Base-by-base conservation (phyloP, 2,113 vertebrate genomes). In the Apodemus speciosus region DNA sequence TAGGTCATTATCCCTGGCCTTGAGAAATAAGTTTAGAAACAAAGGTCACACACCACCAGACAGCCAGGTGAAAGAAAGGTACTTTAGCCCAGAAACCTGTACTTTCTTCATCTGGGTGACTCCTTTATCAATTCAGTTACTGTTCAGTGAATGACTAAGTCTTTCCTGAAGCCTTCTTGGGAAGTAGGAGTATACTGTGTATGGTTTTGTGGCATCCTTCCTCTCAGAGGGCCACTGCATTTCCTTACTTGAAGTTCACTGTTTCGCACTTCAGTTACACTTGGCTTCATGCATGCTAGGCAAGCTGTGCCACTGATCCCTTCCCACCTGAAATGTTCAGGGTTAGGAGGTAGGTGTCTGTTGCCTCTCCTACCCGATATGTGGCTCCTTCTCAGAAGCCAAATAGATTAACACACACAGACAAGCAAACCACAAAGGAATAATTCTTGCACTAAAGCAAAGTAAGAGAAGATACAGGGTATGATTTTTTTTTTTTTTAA, bases 111-210 rank as follows among this genome's bases (percentile, higher is more conserved):
- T 66, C 66, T 94, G 35, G 79, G 46, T 60, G 49, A 38, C 72
- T 95, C 60, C 51, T 95, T 85, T 62, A 68, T 93, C 71, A 91
- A 58, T 11, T 94, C 68, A 72, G 79, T 85, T 91, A 91, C 83
- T 80, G 1, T 60, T 79, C n/a, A 88, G 85, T 93, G 60, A 85
- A 60, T 95, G 83, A 85, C 77, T 90, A 90, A 86, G 89, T 93
- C 83, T 95, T 96, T 90, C 60, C 83, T 89, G 88, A 84, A 96
- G 86, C 46, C 66, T 46, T 93, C 53, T 83, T 90, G 84, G 90
- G 86, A 95, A 94, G 85, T 46, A 11, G 35, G 35, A 89, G 18
- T 20, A 1, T 30, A 92, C 4, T 51, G 11, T 62, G 32, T 30
- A 72, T 40, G 69, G 62, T 71, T 91, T 88, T 89, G 80, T 88